Evolutionary conservation across 2,797 vertebrate genomes (phyloP), one percentile per base, ranked within the genome.

Genomic region (Crax fasciolata): DNA sequence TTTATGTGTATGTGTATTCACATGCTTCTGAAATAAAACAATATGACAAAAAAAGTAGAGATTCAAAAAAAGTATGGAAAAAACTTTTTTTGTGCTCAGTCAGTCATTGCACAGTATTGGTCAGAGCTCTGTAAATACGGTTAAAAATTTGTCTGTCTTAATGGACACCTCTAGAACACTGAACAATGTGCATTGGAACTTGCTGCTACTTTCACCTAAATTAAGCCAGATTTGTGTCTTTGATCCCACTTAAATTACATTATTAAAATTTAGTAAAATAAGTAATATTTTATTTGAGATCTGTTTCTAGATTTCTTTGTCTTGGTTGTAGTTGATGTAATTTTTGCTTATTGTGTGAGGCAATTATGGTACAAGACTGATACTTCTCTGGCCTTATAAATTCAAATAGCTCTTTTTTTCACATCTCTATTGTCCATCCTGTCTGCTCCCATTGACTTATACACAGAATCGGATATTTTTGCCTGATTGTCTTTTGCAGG

Each of bases 401-500:
- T 90, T 75, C 58, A 84, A 76, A 87, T 27, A 83, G 2, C 17
- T 28, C 28, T 65, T 75, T 82, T 94, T 82, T 94, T 74, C 49
- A 80, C 94, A 52, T 92, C 57, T 24, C 38, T 90, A 65, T 78
- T 85, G 73, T 15, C 55, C 78, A 7, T 80, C n/a, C 46, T 81
- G 55, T 57, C 79, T 89, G 3, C 4, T 92, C 15, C 35, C 35
- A 55, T 46, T 94, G 79, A 81, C n/a, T 89, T 73, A 70, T 19
- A 51, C 10, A 78, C 6, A 66, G 54, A 89, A 77, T 49, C 62
- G 66, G 52, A 9, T 84, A 84, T 91, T 84, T 78, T 7, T 89
- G 84, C 48, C 84, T 93, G 58, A 86, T 66, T 93, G 17, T 68
- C 82, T 81, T 92, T 93, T 77, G 67, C 51, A 52, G 52, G 24